A percentile compares a stretch with the other conserved stretches of the same genome.
Evolutionary conservation across 2,113 vertebrate genomes (phyloP).

Genomic region (Heterochromis multidens): DNA sequence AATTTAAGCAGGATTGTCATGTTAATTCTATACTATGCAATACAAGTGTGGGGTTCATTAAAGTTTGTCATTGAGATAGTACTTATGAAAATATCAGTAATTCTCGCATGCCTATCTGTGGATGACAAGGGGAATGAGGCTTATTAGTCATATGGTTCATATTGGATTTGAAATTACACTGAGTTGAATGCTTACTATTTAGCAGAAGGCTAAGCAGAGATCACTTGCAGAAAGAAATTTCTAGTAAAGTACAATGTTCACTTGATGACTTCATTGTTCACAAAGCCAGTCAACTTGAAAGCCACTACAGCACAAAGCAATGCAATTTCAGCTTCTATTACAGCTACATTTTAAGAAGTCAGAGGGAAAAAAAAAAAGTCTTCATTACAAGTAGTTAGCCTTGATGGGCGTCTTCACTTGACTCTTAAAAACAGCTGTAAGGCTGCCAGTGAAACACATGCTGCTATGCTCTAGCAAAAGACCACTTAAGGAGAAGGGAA

Average conservation of each 20-base stretch:
- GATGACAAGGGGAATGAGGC: not conserved
- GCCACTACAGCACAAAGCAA: not conserved
- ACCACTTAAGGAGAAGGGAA: slow-evolving; percentile 26
- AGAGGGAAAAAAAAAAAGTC: not conserved
- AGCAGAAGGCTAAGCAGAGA: not conserved
- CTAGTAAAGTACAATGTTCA: not conserved
- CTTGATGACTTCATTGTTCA: slow-evolving; percentile 38
- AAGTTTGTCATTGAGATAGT: not conserved
- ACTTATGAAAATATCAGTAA: not conserved
- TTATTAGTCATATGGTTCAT: not conserved
- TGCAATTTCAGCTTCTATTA: slow-evolving; percentile 16
- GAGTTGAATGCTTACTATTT: not conserved
- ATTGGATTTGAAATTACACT: not conserved
- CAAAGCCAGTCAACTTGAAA: not conserved
- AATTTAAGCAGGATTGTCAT: not conserved
- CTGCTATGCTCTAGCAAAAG: not conserved
- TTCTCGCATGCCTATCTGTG: not conserved
- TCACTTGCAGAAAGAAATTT: not conserved
- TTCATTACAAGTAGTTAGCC: slow-evolving; percentile 30
- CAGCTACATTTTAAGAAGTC: not conserved
- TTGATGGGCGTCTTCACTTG: slow-evolving; percentile 24
- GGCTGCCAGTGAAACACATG: not conserved
- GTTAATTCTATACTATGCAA: not conserved
- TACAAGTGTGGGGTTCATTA: too few species aligned
- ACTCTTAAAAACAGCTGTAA: slow-evolving; percentile 4